Conservation (phyloP, 2,888 invertebrate species). For the Hermodice carunculata region DNA sequence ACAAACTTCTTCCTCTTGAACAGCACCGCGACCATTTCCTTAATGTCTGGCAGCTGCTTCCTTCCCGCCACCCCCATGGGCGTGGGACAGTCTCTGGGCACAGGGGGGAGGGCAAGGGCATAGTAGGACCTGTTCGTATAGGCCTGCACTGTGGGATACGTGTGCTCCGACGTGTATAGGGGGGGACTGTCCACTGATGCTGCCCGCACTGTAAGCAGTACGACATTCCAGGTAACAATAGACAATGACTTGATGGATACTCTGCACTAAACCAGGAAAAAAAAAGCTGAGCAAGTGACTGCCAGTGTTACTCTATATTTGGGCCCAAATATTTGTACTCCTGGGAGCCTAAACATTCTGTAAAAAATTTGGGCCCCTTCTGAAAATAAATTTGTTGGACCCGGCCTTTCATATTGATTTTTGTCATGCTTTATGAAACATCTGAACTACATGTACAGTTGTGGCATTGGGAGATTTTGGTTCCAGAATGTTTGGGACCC, state of each 20-base stretch:
- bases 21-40: conserved; percentile 60
- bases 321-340: too few species aligned
- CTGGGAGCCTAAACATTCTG: too few species aligned
- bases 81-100: conserved; percentile 68
- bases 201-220: conserved; percentile 55
- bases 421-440: too few species aligned
- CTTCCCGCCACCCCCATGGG: conserved; percentile 68
- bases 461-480: too few species aligned
- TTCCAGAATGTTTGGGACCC: too few species aligned
- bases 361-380: too few species aligned
- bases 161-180: conserved; percentile 61
- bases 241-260: too few species aligned
- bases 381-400: too few species aligned
- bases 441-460: too few species aligned
- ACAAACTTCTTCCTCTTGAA: conserved; percentile 65
- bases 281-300: not conserved
- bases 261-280: conserved; percentile 28
- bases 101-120: conserved; percentile 66
- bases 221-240: too few species aligned
- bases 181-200: conserved; percentile 65
- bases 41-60: conserved; percentile 34
- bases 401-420: too few species aligned
- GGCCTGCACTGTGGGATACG: conserved; percentile 65
- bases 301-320: too few species aligned
- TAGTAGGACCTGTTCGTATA: conserved; percentile 63